Conservation (phyloP, 2,113 vertebrate species). For the Phoxinus phoxinus region DNA sequence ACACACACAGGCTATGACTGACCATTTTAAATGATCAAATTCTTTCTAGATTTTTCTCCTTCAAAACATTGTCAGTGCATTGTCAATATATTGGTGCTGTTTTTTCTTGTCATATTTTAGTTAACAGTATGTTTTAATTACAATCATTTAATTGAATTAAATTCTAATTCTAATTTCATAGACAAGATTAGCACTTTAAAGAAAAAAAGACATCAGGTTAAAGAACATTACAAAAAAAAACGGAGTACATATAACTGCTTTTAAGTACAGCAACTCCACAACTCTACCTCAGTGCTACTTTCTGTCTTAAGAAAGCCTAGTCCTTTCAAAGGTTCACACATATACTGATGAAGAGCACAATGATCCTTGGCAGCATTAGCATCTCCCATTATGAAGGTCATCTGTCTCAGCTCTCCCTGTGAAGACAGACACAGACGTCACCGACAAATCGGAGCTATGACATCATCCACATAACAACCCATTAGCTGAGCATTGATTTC, state of each 20-base stretch:
- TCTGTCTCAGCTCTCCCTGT: slow-evolving; percentile 79
- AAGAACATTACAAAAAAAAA: not conserved
- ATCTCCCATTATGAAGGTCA: slow-evolving; percentile 81
- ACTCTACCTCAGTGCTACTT: not conserved
- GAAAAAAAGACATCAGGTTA: not conserved
- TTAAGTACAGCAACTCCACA: not conserved
- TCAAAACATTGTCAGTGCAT: not conserved
- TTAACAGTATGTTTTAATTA: not conserved
- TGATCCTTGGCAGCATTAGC: slow-evolving; percentile 69
- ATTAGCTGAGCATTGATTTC: not conserved
- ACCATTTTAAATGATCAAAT: not conserved
- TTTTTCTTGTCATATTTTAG: not conserved
- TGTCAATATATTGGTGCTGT: not conserved
- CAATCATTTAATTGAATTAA: not conserved
- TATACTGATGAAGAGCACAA: slow-evolving; percentile 65
- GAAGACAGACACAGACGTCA: slow-evolving; percentile 44
- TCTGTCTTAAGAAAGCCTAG: not conserved
- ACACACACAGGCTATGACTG: no score
- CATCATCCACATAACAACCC: not conserved
- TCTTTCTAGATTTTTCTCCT: not conserved
- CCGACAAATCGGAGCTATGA: slow-evolving; percentile 12
- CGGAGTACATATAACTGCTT: not conserved
- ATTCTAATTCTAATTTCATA: no score
- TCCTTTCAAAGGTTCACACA: slow-evolving; percentile 59
- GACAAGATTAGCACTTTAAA: no score